Evolutionary conservation across 2,113 vertebrate species (phyloP).

Genomic region (Electrona antarctica): DNA sequence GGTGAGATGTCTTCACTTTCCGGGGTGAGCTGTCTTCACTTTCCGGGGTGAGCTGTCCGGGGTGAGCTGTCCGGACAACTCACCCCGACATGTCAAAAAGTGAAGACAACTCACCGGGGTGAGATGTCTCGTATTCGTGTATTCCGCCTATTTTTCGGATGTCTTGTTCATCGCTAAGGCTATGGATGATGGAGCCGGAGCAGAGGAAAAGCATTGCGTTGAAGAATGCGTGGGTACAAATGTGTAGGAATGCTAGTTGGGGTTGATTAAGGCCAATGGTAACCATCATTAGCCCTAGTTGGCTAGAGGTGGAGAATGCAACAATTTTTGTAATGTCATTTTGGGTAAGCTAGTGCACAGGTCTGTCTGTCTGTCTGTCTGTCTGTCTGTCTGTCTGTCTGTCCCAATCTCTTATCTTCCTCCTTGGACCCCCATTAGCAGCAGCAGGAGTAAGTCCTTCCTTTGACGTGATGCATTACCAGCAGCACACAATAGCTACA

Average conservation of each 20-base stretch:
- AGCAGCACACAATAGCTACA: slow-evolving; percentile 78
- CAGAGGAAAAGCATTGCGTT: slow-evolving; percentile 54
- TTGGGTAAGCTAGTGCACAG: neutral
- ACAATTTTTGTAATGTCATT: slow-evolving; percentile 16
- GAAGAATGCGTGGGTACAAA: slow-evolving; percentile 47
- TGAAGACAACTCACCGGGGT: no score
- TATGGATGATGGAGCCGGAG: slow-evolving; percentile 42
- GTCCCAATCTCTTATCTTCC: slow-evolving; percentile 27
- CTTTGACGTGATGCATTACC: slow-evolving; percentile 74
- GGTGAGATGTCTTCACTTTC: no score
- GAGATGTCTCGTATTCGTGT: no score
- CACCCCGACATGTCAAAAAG: no score
- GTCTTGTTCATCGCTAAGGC: slow-evolving; percentile 53
- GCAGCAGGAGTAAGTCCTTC: slow-evolving; percentile 37
- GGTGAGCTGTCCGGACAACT: no score
- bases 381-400: neutral
- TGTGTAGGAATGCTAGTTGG: slow-evolving; percentile 48
- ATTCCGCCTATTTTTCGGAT: slow-evolving; percentile 51
- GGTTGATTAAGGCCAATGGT: slow-evolving; percentile 49
- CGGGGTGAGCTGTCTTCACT: no score
- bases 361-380: no score
- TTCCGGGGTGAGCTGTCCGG: no score
- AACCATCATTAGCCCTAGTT: slow-evolving; percentile 54
- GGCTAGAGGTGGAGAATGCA: slow-evolving; percentile 59
- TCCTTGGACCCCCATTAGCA: slow-evolving; percentile 28